These are phyloP conservation scores for Pyrochroa serraticornis DNA, from an alignment of 2,888 invertebrate genomes.

Conservation along the genomic window DNA sequence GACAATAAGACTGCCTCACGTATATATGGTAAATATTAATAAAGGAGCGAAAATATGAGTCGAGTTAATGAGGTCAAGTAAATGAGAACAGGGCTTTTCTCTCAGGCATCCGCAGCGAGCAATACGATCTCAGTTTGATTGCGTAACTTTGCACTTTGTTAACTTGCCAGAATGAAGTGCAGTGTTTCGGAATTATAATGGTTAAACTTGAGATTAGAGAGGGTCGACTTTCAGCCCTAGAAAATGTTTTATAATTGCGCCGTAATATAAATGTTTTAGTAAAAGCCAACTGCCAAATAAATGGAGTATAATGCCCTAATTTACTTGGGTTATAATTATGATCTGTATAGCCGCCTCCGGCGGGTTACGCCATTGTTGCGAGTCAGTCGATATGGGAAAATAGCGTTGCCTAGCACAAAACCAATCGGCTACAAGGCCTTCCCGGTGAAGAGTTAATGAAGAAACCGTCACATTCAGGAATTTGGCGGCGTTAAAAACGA, in stretches of 20 bases:
- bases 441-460: not conserved
- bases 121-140: constrained; percentile 49
- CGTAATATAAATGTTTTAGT: constrained; percentile 43
- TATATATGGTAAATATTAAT: constrained; percentile 26
- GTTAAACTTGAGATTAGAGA: constrained; percentile 52
- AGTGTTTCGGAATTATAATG: constrained; percentile 56
- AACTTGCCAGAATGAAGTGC: constrained; percentile 53
- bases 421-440: not conserved
- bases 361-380: not conserved
- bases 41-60: constrained; percentile 32
- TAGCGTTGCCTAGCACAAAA: not conserved
- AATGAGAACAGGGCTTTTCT: constrained; percentile 43
- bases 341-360: not conserved
- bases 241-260: constrained; percentile 48
- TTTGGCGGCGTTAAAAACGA: not conserved
- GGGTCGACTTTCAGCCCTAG: constrained; percentile 45
- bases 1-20: not conserved
- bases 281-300: constrained; percentile 43
- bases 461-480: not conserved
- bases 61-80: constrained; percentile 37
- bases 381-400: not conserved
- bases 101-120: constrained; percentile 37
- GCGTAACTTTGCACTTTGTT: constrained; percentile 56
- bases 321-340: constrained; percentile 23
- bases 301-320: constrained; percentile 46